phyloP scores from a whole-genome alignment of 2,113 vertebrate species.

The Sphyrna mokarran region DNA sequence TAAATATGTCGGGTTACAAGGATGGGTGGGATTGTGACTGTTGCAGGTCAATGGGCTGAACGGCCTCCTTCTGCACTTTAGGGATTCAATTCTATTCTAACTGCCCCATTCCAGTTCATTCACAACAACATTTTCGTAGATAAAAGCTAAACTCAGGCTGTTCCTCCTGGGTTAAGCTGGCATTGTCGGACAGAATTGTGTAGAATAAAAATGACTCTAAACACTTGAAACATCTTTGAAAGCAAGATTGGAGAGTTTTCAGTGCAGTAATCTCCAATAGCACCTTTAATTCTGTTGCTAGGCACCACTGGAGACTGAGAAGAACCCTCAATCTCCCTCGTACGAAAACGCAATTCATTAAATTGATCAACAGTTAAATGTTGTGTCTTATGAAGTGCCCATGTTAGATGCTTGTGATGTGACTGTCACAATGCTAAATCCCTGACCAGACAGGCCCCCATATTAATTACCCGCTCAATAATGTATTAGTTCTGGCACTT shows the following conservation, averaged over 20 bases:
- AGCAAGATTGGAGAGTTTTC: not conserved
- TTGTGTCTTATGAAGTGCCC: not conserved
- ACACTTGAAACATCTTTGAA: not conserved
- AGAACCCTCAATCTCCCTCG: not conserved
- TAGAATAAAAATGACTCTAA: not conserved
- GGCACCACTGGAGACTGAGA: too few species aligned
- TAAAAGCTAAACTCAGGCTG: too few species aligned
- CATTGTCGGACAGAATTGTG: not conserved
- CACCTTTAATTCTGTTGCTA: not conserved
- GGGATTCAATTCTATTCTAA: too few species aligned
- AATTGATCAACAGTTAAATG: constrained; percentile 21
- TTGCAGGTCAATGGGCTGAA: too few species aligned
- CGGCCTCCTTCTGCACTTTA: too few species aligned
- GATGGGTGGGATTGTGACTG: too few species aligned
- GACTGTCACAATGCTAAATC: constrained; percentile 22
- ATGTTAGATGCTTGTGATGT: not conserved
- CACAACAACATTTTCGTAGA: not conserved
- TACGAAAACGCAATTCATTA: not conserved
- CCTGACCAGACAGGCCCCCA: not conserved
- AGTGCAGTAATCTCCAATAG: not conserved
- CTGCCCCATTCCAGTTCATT: not conserved
- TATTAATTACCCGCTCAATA: constrained; percentile 8
- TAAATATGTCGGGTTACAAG: too few species aligned
- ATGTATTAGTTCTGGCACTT: not conserved
- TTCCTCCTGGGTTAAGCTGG: not conserved